phyloP scores from a whole-genome alignment of 2,797 vertebrate species.

The Clarias pachynema region DNA sequence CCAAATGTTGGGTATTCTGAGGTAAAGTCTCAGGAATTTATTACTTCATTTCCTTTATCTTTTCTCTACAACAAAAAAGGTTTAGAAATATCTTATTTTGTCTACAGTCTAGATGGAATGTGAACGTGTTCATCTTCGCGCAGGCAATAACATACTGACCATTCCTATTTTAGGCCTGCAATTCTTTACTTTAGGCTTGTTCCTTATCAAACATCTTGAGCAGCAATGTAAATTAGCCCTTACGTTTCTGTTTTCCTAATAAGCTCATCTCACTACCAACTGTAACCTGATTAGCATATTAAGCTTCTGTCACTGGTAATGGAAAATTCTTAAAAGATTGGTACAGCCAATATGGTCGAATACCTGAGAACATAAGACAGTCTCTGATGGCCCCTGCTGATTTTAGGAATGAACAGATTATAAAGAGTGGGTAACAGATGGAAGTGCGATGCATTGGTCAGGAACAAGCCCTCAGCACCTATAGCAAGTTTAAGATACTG shows the following conservation, averaged over 20 bases:
- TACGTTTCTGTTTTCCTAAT: slow-evolving; percentile 42
- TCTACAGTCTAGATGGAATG: neutral
- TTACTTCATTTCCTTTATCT: slow-evolving; percentile 14
- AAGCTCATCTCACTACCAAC: slow-evolving; percentile 25
- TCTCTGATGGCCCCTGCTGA: slow-evolving; percentile 11
- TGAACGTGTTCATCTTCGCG: slow-evolving; percentile 35
- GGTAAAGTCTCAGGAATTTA: slow-evolving; percentile 46
- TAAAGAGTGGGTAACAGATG: slow-evolving; percentile 18
- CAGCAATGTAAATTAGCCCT: slow-evolving; percentile 52
- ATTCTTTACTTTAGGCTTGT: slow-evolving; percentile 39
- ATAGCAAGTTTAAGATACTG: slow-evolving; percentile 17
- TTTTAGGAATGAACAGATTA: slow-evolving; percentile 29
- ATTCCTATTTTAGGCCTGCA: slow-evolving; percentile 38
- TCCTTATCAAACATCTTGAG: slow-evolving; percentile 41
- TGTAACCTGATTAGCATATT: slow-evolving; percentile 27
- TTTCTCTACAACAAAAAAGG: neutral
- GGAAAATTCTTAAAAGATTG: slow-evolving; percentile 28
- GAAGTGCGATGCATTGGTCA: slow-evolving; percentile 50
- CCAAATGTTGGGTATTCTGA: slow-evolving; percentile 50
- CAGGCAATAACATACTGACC: slow-evolving; percentile 31
- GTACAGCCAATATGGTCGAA: slow-evolving; percentile 15
- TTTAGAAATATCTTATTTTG: slow-evolving; percentile 13
- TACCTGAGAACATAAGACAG: slow-evolving; percentile 44
- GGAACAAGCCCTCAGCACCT: slow-evolving; percentile 55
- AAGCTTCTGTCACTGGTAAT: neutral